Conservation (phyloP, 2,888 invertebrate genomes). For the Zaprionus lineosus region DNA sequence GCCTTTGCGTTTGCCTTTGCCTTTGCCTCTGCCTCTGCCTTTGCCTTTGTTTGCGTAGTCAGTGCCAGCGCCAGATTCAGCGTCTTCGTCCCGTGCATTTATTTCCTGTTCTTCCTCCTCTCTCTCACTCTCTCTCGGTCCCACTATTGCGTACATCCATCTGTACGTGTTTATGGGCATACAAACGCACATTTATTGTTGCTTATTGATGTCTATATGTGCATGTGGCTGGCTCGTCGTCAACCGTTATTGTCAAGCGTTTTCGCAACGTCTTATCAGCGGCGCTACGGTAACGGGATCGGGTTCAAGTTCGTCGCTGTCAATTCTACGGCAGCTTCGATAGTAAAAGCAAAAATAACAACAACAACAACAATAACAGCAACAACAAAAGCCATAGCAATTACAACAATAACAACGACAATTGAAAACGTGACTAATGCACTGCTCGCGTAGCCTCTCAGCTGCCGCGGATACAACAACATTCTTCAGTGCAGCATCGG, state of each 20-base stretch:
- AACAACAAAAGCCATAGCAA: slow-evolving; percentile 5
- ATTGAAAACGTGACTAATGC: slow-evolving; percentile 84
- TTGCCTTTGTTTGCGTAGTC: slow-evolving; percentile 8
- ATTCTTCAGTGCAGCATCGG: slow-evolving; percentile 81
- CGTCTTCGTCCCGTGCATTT: slow-evolving; percentile 39
- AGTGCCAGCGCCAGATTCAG: background rate
- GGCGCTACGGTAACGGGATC: background rate
- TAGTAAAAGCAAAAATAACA: slow-evolving; percentile 8
- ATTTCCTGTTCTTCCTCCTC: slow-evolving; percentile 51
- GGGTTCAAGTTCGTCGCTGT: slow-evolving; percentile 45
- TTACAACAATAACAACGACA: slow-evolving; percentile 21
- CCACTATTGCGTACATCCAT: background rate
- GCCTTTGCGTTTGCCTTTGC: slow-evolving; percentile 21
- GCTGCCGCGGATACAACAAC: slow-evolving; percentile 86
- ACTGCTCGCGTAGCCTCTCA: slow-evolving; percentile 90
- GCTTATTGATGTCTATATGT: slow-evolving; percentile 17
- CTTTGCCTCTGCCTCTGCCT: slow-evolving; percentile 54
- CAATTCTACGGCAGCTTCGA: background rate
- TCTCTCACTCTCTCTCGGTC: slow-evolving; percentile 14
- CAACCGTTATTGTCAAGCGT: slow-evolving; percentile 33
- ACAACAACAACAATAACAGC: slow-evolving; percentile 1
- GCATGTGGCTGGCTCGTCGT: slow-evolving; percentile 5
- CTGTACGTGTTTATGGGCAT: background rate
- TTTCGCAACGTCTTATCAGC: slow-evolving; percentile 53
- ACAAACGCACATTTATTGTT: slow-evolving; percentile 10